A percentile compares a stretch with the other conserved stretches of the same genome.
Evolutionary conservation across 2,888 invertebrate species (phyloP).

Genomic region (Diadromus collaris): DNA sequence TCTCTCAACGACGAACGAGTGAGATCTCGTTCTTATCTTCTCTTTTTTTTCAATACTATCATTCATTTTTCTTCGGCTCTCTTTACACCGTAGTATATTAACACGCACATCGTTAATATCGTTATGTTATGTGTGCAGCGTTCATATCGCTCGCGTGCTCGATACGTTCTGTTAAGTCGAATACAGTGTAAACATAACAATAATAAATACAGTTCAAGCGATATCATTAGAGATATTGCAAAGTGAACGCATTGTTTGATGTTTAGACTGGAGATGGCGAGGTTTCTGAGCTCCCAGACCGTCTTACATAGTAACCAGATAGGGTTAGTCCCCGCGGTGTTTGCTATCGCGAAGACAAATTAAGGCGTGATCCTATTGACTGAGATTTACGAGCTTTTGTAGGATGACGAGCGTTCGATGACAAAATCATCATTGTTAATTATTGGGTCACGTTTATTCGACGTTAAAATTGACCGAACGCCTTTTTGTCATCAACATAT

Average conservation of each 20-base stretch:
- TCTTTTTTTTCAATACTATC: neutral
- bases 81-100: neutral
- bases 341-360: conserved; percentile 11
- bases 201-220: conserved; percentile 8
- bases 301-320: conserved; percentile 15
- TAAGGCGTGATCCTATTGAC: neutral
- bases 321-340: neutral
- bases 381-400: conserved; percentile 2
- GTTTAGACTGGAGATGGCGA: conserved; percentile 25
- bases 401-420: neutral
- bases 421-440: neutral
- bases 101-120: neutral
- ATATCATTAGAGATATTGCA: conserved; percentile 5
- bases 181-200: neutral
- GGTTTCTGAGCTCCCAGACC: conserved; percentile 28
- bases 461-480: neutral
- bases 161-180: conserved; percentile 44
- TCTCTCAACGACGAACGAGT: conserved; percentile 18
- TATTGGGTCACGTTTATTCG: neutral
- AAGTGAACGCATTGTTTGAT: conserved; percentile 23
- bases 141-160: conserved; percentile 28
- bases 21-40: conserved; percentile 15
- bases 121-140: conserved; percentile 1
- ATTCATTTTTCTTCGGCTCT: conserved; percentile 12
- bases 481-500: neutral